Base-by-base conservation (phyloP, 2,888 invertebrate species). In the Andrena marginata region DNA sequence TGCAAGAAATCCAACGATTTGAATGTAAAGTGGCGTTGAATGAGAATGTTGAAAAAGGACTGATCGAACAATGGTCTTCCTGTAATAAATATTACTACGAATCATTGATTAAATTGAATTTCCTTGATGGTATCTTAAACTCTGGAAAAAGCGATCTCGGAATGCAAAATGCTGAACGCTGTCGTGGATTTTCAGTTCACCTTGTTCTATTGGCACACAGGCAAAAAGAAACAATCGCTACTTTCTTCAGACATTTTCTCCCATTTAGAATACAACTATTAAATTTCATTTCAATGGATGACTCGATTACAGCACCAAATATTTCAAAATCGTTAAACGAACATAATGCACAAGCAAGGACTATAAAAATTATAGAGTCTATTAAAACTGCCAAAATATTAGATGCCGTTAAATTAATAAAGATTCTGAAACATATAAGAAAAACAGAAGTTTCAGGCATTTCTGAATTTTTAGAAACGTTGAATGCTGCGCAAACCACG, bases 111-210 rank as follows among this genome's bases (percentile, higher is more conserved):
- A 95, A 97, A 63, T 95, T 96, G 80, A 95, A 97, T 67, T 95
- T 96, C 20, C 94, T 98, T 29, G 95, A 96, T 5, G 93, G 94
- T 0, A 95, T 96, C 0, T 92, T 97, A 6, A 94, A 96, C 56
- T 95, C 96, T 0, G 97, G 97, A 0, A 96, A 97, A 33, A 95
- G 96, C 87, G 98, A 99, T 89, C 94, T 99, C 64, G 98, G 98
- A 0, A 94, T 96, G 0, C 96, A 96, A 67, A 97, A 97, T 89
- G 96, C 97, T 68, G 98, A 98, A 89, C 95, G 98, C 69, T 97
- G 98, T 90, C 96, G 96, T 93, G 99, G 99, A 64, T 98, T 97
- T 92, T 96, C 97, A 0, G 96, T 96, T 23, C 97, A 98, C 90
- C 94, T 99, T 59, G 95, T 97, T 95, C 94, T 96, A 82, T 91